A percentile compares a stretch with the other conserved stretches of the same genome.
These are phyloP conservation scores for Delichon dasypus DNA, from an alignment of 2,797 vertebrate species.

Conservation along the genomic window DNA sequence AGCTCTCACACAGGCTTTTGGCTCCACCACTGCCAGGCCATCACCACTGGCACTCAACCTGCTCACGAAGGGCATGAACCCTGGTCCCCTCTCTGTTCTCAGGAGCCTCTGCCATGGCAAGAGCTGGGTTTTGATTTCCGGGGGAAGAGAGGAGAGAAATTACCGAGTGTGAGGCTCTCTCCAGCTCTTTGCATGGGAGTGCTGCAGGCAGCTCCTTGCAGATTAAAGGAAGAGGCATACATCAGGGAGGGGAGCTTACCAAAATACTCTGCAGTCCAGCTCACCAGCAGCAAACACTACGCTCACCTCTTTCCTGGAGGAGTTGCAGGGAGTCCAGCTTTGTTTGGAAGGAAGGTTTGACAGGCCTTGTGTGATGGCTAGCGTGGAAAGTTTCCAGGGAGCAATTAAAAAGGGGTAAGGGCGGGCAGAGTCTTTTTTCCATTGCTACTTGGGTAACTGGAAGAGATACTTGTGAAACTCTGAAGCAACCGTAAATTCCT, in stretches of 20 bases:
- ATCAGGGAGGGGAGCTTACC: neutral
- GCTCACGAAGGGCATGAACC: neutral
- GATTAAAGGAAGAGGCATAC: neutral
- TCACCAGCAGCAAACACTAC: neutral
- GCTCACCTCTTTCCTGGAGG: neutral
- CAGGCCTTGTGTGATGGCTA: neutral
- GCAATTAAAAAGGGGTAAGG: neutral
- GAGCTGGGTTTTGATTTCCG: neutral
- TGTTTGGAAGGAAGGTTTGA: neutral
- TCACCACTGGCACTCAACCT: rapidly evolving
- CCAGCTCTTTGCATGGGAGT: neutral
- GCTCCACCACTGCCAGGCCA: neutral
- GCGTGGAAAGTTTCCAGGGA: neutral
- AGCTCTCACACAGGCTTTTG: neutral
- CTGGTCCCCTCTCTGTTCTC: neutral
- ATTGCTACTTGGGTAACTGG: neutral
- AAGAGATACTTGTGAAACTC: neutral
- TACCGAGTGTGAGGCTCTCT: neutral
- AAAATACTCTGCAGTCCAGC: neutral
- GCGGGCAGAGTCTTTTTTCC: neutral
- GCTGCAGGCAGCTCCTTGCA: neutral
- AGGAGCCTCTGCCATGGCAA: neutral
- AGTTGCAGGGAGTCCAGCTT: neutral
- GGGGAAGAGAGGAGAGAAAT: neutral
- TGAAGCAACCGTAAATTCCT: neutral